Base-by-base conservation (phyloP, 2,113 vertebrate species). In the Thalassarche chlororhynchos region DNA sequence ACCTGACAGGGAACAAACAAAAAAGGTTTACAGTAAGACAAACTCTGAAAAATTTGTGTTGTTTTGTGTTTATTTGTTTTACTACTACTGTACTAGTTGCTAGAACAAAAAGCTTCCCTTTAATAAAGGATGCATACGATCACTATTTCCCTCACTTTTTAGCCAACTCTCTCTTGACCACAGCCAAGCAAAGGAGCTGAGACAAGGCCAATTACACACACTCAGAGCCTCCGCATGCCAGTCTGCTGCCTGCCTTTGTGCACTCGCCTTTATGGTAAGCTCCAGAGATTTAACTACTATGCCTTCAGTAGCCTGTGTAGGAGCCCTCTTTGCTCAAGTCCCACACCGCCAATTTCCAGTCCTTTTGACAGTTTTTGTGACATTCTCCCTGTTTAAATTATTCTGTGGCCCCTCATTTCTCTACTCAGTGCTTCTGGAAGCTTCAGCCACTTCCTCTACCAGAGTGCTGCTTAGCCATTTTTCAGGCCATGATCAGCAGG, bases 211-310 rank as follows among this genome's bases (percentile, higher is more conserved):
- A 5, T 14, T 15, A 42, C 5, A 3, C 19, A 24, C 47, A 6
- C 46, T 12, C 11, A 7, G n/a, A 64, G 31, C 15, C 36, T 42
- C 46, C 47, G 38, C 19, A 3, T 6, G 11, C 36, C 72, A 44
- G 8, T 10, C 49, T 10, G 12, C 25, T 36, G 21, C 47, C 49
- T 42, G 44, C 34, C 1, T 2, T 5, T 10, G 19, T 2, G 28
- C 14, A 2, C 18, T 14, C 66, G 36, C 26, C 26, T 61, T 61
- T 17, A 38, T 0, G 0, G 28, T 10, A 29, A 57, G 3, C 64
- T 60, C 74, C 17, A 32, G 13, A 28, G 13, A 46, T 14, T 29
- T 17, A 52, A 15, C 11, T 38, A 14, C 60, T 42, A 9, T 13
- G 81, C 25, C 26, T 82, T 49, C 51, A 49, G 32, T 1, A 47